A percentile compares a stretch with the other conserved stretches of the same genome.
Conservation (phyloP, 1,140 invertebrate species). For the Polyergus mexicanus region DNA sequence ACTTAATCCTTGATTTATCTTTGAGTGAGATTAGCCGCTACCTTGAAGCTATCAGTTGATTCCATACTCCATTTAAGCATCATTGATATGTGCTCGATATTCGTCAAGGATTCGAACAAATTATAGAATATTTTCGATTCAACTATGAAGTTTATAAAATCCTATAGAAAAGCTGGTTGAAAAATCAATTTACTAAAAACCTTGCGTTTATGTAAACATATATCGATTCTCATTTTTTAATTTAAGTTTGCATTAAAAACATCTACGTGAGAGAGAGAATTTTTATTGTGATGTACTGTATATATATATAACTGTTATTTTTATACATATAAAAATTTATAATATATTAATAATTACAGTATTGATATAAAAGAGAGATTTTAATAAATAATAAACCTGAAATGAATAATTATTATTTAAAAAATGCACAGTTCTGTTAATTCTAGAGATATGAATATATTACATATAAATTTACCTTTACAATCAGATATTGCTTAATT, state of each 20-base stretch:
- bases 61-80: background rate
- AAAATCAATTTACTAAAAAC: background rate
- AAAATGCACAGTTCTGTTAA: background rate
- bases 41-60: slow-evolving; percentile 23
- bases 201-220: background rate
- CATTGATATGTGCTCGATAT: slow-evolving; percentile 47
- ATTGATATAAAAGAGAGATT: background rate
- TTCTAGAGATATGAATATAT: background rate
- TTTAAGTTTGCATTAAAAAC: slow-evolving; percentile 4
- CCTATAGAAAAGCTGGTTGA: background rate
- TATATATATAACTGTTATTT: background rate
- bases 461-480: background rate
- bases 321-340: background rate
- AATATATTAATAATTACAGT: slow-evolving; percentile 15
- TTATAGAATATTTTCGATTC: slow-evolving; percentile 11
- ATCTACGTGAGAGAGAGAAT: background rate
- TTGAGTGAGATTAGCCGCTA: slow-evolving; percentile 31
- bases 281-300: background rate
- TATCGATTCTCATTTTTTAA: slow-evolving; percentile 21
- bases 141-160: slow-evolving; percentile 1
- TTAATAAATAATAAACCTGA: background rate
- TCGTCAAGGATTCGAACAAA: background rate
- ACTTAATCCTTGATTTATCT: slow-evolving; percentile 27
- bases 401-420: background rate
- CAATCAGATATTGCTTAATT: background rate